phyloP scores from a whole-genome alignment of 2,113 vertebrate genomes.

The Alethe diademata region DNA sequence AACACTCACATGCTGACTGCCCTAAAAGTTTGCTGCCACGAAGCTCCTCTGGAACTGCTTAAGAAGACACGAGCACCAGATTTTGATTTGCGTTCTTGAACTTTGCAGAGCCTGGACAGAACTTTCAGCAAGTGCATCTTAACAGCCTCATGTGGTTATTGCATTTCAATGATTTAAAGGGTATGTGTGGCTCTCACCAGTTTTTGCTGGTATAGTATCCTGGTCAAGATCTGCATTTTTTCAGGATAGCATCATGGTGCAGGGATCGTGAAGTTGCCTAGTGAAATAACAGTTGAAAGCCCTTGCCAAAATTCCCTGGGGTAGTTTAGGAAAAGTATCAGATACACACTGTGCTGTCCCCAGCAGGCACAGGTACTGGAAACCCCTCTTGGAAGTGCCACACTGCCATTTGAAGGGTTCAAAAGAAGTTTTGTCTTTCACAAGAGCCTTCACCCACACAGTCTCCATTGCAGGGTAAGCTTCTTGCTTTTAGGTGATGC shows the following conservation, averaged over 20 bases:
- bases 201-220: background rate
- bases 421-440: background rate
- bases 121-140: background rate
- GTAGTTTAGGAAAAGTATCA: background rate
- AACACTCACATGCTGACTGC: background rate
- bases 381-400: background rate
- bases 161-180: background rate
- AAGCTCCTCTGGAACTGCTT: background rate
- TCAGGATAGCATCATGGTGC: rapidly evolving
- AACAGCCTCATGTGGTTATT: background rate
- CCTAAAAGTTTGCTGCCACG: background rate
- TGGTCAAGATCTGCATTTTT: background rate
- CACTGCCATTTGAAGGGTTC: background rate
- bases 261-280: background rate
- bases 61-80: background rate
- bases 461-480: background rate
- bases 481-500: slow-evolving; percentile 11
- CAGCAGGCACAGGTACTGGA: background rate
- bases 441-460: background rate
- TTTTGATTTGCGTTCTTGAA: background rate
- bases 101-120: background rate
- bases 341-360: slow-evolving; percentile 26
- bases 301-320: background rate
- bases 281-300: background rate
- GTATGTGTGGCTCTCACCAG: background rate